These are phyloP conservation scores for Pilophorus perplexus DNA, from an alignment of 2,888 invertebrate genomes.

Conservation along the genomic window DNA sequence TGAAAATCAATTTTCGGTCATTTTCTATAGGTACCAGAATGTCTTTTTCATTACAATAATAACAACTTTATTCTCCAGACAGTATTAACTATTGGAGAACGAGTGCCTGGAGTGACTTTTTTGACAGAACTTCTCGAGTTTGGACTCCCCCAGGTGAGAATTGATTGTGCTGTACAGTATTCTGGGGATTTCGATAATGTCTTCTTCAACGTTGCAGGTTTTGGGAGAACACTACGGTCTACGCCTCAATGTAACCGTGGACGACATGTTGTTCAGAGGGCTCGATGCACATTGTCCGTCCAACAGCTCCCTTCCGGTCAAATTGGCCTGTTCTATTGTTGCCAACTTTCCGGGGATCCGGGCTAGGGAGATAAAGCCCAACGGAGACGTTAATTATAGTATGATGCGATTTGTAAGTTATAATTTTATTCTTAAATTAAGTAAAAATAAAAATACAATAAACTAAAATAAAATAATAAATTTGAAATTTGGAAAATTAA, in stretches of 20 bases:
- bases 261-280: slow-evolving; percentile 45
- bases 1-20: no score
- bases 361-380: not conserved
- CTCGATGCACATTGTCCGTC: slow-evolving; percentile 43
- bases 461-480: no score
- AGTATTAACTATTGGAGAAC: slow-evolving; percentile 31
- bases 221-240: slow-evolving; percentile 34
- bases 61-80: no score
- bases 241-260: slow-evolving; percentile 25
- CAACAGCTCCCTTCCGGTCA: not conserved
- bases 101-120: slow-evolving; percentile 22
- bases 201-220: slow-evolving; percentile 7
- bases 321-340: slow-evolving; percentile 26
- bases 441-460: no score
- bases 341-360: slow-evolving; percentile 15
- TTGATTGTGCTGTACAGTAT: not conserved
- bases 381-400: slow-evolving; percentile 20
- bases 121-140: slow-evolving; percentile 39
- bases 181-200: not conserved
- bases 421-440: no score
- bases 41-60: no score
- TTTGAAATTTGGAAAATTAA: not conserved
- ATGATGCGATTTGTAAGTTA: slow-evolving; percentile 29
- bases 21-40: no score
- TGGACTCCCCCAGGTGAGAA: slow-evolving; percentile 37